Evolutionary conservation across 2,888 invertebrate genomes (phyloP).

Genomic region (Eugnorisma glareosa): DNA sequence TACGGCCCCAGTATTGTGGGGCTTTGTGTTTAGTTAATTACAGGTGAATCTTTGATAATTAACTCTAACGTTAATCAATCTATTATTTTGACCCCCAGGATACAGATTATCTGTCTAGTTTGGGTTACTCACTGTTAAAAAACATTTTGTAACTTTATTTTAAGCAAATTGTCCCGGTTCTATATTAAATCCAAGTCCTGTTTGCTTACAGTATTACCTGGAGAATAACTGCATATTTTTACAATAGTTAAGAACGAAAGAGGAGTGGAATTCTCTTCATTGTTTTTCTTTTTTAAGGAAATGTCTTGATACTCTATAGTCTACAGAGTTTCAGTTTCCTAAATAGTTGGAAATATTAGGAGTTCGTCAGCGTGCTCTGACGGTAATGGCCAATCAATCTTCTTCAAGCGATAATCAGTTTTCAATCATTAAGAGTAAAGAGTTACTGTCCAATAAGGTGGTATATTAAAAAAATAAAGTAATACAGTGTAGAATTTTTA

Average conservation of each 20-base stretch:
- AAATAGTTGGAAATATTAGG: not conserved
- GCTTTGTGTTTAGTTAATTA: conserved; percentile 10
- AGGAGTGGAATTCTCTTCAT: not conserved
- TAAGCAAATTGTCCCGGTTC: not conserved
- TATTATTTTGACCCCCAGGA: not conserved
- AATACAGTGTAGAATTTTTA: not conserved
- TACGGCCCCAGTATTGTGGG: not conserved
- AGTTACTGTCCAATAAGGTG: not conserved
- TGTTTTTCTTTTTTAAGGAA: not conserved
- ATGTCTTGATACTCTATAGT: not conserved
- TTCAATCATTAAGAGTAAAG: not conserved
- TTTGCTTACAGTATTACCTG: not conserved
- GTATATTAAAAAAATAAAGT: not conserved
- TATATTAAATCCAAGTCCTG: not conserved
- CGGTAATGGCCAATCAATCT: not conserved
- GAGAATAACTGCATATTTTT: not conserved
- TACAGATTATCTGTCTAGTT: not conserved
- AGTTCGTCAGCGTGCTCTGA: not conserved
- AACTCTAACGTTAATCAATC: not conserved
- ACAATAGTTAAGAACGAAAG: not conserved
- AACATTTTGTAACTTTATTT: not conserved
- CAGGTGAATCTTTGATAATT: not conserved
- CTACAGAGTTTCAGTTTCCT: not conserved
- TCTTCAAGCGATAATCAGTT: not conserved
- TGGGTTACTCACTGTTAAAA: not conserved